Evolutionary conservation across 2,888 invertebrate genomes (phyloP), one percentile per base, ranked within the genome.

Genomic region (Idaea aversata): DNA sequence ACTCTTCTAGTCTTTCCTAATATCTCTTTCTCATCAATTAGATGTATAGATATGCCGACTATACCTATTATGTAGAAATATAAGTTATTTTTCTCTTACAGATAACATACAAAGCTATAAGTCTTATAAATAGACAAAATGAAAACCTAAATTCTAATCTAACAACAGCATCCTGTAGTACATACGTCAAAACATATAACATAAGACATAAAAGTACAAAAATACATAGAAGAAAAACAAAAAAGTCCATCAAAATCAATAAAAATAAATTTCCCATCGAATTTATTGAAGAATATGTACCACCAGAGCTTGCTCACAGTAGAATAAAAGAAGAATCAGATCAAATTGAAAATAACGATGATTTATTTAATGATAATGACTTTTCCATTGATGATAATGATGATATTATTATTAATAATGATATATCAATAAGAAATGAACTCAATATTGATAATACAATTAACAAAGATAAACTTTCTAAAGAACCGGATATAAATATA

Each of bases 111-210:
- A 47, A 47, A 47, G 10, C 13, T 7, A 10, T 47, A 1, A 47
- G 47, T 7, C 0, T 13, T 47, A 7, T 47, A 47, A 10, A 47
- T 47, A 6, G 47, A 10, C 47, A 47, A 13, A 47, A 47, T 13
- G 47, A 47, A 47, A 47, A 47, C 5, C 10, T 47, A 47, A 13
- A 47, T 13, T 47, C 47, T 6, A 47, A 47, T 47, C 5, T 47
- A 47, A 13, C 47, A 47, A 4, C 7, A 47, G 47, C 10, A 13
- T 47, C 47, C 5, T 77, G 77, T 74, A 79, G 67, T 61, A 86
- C 84, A 15, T 74, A 79, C 61, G 87, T 88, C 67, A 83, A 47
- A 47, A 47, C 47, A 47, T 47, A 10, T 47, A 47, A 47, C 13
- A 47, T 47, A 47, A 47, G 47, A 10, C 47, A 47, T 47, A 47